Conservation (phyloP, 2,113 vertebrate genomes). For the Equus quagga region DNA sequence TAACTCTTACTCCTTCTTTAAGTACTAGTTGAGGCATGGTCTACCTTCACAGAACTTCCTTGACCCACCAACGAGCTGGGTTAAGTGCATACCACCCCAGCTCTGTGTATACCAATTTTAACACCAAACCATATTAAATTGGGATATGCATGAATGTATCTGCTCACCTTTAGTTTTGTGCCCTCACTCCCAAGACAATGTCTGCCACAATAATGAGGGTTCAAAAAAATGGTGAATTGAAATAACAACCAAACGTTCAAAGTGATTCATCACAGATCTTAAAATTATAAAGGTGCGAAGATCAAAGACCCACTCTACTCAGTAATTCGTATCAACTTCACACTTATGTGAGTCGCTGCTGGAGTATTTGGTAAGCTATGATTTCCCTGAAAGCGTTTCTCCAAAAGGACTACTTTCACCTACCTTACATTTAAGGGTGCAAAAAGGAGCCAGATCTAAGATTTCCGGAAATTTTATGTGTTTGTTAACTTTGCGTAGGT, state of each 20-base stretch:
- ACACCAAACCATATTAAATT: not conserved
- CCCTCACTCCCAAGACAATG: not conserved
- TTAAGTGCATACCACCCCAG: not conserved
- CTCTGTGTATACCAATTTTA: not conserved
- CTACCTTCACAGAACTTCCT: not conserved
- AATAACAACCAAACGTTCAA: not conserved
- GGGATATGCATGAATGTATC: not conserved
- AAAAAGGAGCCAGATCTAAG: slow-evolving; percentile 96
- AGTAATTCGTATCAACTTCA: not conserved
- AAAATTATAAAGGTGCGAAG: not conserved
- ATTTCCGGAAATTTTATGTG: slow-evolving; percentile 95
- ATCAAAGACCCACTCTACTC: not conserved
- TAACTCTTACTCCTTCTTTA: not conserved
- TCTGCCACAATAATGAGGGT: not conserved
- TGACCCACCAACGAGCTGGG: not conserved
- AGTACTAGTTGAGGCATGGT: not conserved
- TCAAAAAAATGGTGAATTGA: not conserved
- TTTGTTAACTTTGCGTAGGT: slow-evolving; percentile 95
- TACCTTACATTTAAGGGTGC: slow-evolving; percentile 96
- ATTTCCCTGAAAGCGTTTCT: slow-evolving; percentile 1
- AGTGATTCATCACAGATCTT: not conserved
- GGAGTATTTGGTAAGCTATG: not conserved
- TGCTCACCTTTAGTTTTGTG: not conserved
- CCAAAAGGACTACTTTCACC: slow-evolving; percentile 62
- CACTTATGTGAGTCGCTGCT: not conserved